phyloP scores from a whole-genome alignment of 2,797 vertebrate genomes.

The Megaceryle alcyon region DNA sequence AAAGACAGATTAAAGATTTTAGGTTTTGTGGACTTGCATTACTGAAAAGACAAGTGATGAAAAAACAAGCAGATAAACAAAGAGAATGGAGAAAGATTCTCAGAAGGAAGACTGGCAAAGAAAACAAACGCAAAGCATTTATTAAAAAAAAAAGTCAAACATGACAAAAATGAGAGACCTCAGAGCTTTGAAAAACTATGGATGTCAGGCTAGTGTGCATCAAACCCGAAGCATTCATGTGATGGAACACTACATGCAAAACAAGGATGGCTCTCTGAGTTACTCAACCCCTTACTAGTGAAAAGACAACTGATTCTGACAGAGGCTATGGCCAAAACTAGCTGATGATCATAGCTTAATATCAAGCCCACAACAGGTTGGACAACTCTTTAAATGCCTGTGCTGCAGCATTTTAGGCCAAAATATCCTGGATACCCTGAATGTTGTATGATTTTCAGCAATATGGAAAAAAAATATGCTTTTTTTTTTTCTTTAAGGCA shows the following conservation, averaged over 20 bases:
- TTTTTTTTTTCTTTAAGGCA: background rate
- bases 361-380: background rate
- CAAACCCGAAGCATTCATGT: rapidly evolving
- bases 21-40: background rate
- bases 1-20: background rate
- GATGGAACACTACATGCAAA: background rate
- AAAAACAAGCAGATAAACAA: background rate
- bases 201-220: background rate
- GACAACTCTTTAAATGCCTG: background rate
- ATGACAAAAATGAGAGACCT: background rate
- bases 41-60: background rate
- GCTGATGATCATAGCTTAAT: background rate
- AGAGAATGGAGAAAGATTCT: background rate
- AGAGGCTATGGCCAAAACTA: background rate
- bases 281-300: background rate
- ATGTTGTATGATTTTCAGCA: background rate
- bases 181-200: background rate
- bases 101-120: background rate
- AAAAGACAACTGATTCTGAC: background rate
- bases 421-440: background rate
- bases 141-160: background rate
- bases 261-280: background rate
- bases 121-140: background rate
- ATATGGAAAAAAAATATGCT: background rate
- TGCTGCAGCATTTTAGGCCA: background rate